Evolutionary conservation across 1,140 invertebrate genomes (phyloP).

Genomic region (Brachionus asplanchnoidis): DNA sequence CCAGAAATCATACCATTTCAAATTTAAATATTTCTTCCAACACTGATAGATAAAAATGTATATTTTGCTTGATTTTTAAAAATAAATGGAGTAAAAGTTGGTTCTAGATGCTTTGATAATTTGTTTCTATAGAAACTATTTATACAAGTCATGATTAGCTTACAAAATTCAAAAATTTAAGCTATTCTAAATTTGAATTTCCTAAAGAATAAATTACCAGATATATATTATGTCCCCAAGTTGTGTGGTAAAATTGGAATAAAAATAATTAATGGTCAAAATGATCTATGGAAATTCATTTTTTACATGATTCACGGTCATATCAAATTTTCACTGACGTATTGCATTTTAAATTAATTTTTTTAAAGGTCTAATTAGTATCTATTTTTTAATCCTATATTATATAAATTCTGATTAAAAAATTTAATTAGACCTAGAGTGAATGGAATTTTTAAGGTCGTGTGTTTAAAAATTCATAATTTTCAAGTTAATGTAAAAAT

Average conservation of each 20-base stretch:
- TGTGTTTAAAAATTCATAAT: too few relatives aligned
- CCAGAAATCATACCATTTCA: not conserved
- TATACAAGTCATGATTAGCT: not conserved
- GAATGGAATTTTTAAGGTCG: too few relatives aligned
- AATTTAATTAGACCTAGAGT: too few relatives aligned
- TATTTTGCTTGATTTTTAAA: not conserved
- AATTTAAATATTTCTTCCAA: not conserved
- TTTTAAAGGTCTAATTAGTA: too few relatives aligned
- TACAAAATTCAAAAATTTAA: not conserved
- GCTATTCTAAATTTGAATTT: not conserved
- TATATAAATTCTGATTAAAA: not conserved
- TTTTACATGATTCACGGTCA: not conserved
- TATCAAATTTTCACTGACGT: not conserved
- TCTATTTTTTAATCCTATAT: not conserved
- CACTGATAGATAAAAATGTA: not conserved
- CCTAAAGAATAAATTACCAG: too few relatives aligned
- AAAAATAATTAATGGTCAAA: too few relatives aligned
- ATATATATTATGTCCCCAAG: too few relatives aligned
- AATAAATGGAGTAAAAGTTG: not conserved
- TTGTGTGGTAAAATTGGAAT: too few relatives aligned
- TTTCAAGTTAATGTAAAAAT: too few relatives aligned
- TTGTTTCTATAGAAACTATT: not conserved
- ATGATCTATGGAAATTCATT: too few relatives aligned
- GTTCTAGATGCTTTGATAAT: not conserved
- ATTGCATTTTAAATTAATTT: not conserved